Percentiles rank a stretch among this genome's conserved stretches.
phyloP scores from a whole-genome alignment of 2,888 invertebrate genomes.

The Laothoe populi region DNA sequence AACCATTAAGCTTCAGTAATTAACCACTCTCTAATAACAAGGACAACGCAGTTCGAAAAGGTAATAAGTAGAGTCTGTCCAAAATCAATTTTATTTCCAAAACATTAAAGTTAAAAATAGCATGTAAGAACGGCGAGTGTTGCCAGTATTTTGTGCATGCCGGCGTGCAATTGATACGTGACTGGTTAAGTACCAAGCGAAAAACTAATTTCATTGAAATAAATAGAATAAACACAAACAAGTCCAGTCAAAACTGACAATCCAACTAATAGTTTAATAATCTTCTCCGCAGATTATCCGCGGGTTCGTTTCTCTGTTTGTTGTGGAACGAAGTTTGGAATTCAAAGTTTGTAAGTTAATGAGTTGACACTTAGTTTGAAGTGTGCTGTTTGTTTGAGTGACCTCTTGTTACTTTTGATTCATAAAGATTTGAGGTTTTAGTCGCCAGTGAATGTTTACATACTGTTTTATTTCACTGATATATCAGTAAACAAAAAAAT shows the following conservation, averaged over 20 bases:
- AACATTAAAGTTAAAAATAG: no score
- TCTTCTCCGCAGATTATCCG: neutral
- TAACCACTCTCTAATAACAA: no score
- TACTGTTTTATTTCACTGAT: neutral
- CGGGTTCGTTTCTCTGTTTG: constrained; percentile 10
- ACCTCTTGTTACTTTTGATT: constrained; percentile 1
- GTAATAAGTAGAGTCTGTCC: no score
- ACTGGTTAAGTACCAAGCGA: no score
- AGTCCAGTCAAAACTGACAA: neutral
- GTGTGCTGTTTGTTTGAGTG: neutral
- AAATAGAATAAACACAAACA: neutral
- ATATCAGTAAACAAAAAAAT: no score
- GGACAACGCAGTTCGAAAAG: no score
- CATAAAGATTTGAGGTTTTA: neutral
- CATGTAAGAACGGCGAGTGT: no score
- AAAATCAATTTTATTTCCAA: no score
- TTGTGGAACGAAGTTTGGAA: constrained; percentile 14
- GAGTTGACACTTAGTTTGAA: constrained; percentile 12
- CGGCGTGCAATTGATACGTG: no score
- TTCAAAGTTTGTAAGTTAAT: constrained; percentile 7
- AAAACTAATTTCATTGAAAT: no score
- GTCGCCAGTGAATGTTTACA: neutral
- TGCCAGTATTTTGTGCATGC: no score
- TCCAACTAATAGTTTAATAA: neutral
- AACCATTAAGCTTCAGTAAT: no score